Conservation (phyloP, 2,113 vertebrate species). For the Dicaeum eximium region DNA sequence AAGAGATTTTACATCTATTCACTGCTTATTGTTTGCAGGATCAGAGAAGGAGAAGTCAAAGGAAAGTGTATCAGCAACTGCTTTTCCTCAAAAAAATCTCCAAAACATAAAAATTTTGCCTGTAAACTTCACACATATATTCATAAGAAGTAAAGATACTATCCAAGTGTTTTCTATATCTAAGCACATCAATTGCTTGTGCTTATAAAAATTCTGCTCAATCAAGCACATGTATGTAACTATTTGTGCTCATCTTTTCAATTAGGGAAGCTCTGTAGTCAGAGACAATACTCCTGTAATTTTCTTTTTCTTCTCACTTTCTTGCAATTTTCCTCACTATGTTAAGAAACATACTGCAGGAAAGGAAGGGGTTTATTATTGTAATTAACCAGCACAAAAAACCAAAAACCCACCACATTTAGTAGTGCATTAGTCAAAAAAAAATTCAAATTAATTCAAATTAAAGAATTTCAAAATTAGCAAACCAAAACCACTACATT, state of each 20-base stretch:
- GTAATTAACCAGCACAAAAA: no score
- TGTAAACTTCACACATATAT: not conserved
- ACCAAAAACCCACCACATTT: no score
- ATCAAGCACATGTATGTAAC: not conserved
- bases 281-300: not conserved
- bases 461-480: no score
- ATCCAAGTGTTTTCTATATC: not conserved
- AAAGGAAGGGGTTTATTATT: not conserved
- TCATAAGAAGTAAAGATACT: not conserved
- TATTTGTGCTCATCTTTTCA: not conserved
- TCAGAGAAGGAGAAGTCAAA: not conserved
- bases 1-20: not conserved
- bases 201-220: not conserved
- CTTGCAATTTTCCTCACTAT: not conserved
- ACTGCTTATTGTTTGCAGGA: not conserved
- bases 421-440: no score
- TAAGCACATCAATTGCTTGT: not conserved
- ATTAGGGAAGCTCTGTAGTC: not conserved
- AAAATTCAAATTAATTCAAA: no score
- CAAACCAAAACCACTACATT: no score
- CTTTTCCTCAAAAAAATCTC: not conserved
- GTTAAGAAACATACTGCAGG: not conserved
- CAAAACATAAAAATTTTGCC: not conserved
- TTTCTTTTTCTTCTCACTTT: not conserved
- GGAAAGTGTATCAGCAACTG: not conserved